Percentiles rank a stretch among this genome's conserved stretches.
Conservation (phyloP, 2,888 invertebrate species). For the Apamea epomidion region DNA sequence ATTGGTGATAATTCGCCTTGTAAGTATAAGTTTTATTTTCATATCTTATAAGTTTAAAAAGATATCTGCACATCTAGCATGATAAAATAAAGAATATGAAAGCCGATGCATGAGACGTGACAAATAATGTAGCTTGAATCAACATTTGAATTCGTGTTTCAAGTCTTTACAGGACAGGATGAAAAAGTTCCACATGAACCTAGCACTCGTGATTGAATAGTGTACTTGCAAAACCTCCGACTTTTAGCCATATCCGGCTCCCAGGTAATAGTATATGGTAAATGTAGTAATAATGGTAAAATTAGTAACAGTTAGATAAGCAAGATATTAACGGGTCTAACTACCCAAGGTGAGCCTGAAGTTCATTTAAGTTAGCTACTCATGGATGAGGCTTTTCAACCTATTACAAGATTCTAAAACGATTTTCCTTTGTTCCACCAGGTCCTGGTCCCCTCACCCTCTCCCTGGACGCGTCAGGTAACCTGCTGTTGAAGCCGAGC, state of each 20-base stretch:
- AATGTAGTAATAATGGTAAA: not conserved
- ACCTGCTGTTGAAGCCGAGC: constrained; percentile 86
- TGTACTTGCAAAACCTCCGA: not conserved
- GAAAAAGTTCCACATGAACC: not conserved
- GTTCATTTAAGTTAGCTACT: not conserved
- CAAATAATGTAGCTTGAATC: not conserved
- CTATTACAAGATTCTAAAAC: not conserved
- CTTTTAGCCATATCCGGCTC: not conserved
- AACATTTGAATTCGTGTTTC: not conserved
- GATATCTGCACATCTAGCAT: not conserved
- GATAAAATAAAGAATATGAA: not conserved
- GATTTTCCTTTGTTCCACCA: constrained; percentile 7
- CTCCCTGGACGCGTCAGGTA: constrained; percentile 86
- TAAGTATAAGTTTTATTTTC: constrained; percentile 61
- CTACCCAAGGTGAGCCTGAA: not conserved
- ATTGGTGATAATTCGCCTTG: constrained; percentile 82
- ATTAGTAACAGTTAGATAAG: not conserved
- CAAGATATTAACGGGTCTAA: not conserved
- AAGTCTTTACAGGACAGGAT: not conserved
- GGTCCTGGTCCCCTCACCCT: constrained; percentile 80
- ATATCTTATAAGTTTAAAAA: not conserved
- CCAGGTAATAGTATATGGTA: no score
- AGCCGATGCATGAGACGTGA: not conserved
- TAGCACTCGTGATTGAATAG: not conserved
- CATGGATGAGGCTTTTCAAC: not conserved